Base-by-base conservation (phyloP, 2,888 invertebrate species). In the Patella depressa region DNA sequence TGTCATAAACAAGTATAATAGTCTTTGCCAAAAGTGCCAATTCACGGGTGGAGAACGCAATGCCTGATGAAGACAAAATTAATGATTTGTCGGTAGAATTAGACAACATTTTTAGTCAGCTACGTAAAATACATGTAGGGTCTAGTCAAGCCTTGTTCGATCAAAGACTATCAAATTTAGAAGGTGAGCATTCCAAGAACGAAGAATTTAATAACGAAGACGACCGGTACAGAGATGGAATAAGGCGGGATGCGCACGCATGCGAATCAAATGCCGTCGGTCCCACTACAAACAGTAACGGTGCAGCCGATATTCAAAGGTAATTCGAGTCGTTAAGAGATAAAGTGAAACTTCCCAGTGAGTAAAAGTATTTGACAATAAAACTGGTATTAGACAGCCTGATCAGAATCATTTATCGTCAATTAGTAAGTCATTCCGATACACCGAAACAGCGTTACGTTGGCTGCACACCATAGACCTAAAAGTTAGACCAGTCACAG, bases 311-410 rank as follows among this genome's bases (percentile, higher is more conserved):
- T 57, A 57, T 57, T 17, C 57, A 57, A 57, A n/a, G 57, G 15
- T 1, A 57, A 7, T 57, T 57, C 57, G 17, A 57, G 57, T 57
- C 17, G 0, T 15, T 57, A 57, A 57, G n/a, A n/a, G 57, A 57
- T 17, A 45, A 24, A 53, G 69, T 76, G 3, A 73, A 55, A 24
- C 54, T 76, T 4, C 77, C 77, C 24, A 24, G 29, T 14, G 24
- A 4, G 70, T 72, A 2, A 77, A 77, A 29, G 70, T 79, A 19
- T 72, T 74, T 59, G 79, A 79, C 24, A 74, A 74, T 15, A 59
- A 77, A 70, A n/a, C 77, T 15, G 79, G 77, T n/a, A 73, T 79
- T 57, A 76, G 71, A 73, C 45, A 57, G 34, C 71, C 14, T n/a
- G 57, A 57, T 57, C 57, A 11, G 15, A 14, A 17, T 19, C n/a